phyloP scores from a whole-genome alignment of 2,113 vertebrate species.

The Suricata suricatta region DNA sequence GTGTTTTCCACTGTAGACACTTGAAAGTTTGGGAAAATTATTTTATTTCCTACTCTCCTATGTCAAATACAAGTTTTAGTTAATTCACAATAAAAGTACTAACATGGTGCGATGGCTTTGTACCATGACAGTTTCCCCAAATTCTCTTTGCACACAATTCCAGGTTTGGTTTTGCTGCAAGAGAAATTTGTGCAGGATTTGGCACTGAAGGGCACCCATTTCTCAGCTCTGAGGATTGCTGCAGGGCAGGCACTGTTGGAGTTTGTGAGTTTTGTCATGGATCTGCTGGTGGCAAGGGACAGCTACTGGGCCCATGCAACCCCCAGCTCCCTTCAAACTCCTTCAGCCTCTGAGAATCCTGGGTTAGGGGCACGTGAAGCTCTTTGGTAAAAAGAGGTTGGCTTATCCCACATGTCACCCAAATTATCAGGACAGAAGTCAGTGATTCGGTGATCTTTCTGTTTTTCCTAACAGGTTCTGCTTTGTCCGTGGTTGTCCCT shows the following conservation, averaged over 20 bases:
- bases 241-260: not conserved
- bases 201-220: not conserved
- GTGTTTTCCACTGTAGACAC: not conserved
- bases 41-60: not conserved
- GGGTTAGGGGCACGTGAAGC: not conserved
- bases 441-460: not conserved
- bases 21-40: not conserved
- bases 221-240: not conserved
- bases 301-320: not conserved
- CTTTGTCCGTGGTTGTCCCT: not conserved
- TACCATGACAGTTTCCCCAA: not conserved
- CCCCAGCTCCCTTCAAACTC: not conserved
- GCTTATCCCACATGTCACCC: not conserved
- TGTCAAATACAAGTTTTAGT: slow-evolving; percentile 5
- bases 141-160: not conserved
- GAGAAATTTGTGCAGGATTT: not conserved
- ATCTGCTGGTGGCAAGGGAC: not conserved
- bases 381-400: not conserved
- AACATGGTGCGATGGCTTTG: not conserved
- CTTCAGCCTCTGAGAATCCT: not conserved
- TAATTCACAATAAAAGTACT: not conserved
- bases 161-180: not conserved
- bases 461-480: not conserved
- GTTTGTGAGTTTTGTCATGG: fast-evolving
- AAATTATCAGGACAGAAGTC: not conserved